Conservation (phyloP, 2,888 invertebrate species). For the Gnatocerus cornutus region DNA sequence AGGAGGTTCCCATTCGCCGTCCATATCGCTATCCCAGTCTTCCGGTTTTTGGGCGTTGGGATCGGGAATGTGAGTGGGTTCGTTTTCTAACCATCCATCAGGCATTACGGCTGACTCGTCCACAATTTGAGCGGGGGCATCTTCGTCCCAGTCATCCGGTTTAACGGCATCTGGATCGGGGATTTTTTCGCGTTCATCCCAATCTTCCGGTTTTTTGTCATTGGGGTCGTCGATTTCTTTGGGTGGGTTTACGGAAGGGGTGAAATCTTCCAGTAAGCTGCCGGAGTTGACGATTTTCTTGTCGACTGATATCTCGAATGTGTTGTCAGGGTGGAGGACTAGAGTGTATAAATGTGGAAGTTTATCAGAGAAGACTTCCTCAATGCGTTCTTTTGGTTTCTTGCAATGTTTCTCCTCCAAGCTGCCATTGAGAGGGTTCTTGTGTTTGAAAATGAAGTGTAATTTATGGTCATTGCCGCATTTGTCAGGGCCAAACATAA, state of each 20-base stretch:
- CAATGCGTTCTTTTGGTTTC: constrained; percentile 88
- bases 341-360: constrained; percentile 91
- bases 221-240: constrained; percentile 94
- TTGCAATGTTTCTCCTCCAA: constrained; percentile 97
- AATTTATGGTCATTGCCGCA: constrained; percentile 97
- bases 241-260: constrained; percentile 95
- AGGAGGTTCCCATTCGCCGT: constrained; percentile 98
- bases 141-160: constrained; percentile 98
- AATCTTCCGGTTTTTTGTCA: constrained; percentile 90
- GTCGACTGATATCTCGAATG: constrained; percentile 88
- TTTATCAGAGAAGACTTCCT: constrained; percentile 93
- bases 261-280: constrained; percentile 90
- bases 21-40: constrained; percentile 99
- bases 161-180: constrained; percentile 78
- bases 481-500: constrained; percentile 99
- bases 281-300: constrained; percentile 89
- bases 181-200: constrained; percentile 88
- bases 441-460: constrained; percentile 94
- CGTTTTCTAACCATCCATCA: constrained; percentile 94
- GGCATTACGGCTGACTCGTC: constrained; percentile 91
- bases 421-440: constrained; percentile 92
- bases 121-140: constrained; percentile 90
- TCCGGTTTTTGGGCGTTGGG: constrained; percentile 89
- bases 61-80: constrained; percentile 90
- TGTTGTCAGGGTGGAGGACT: constrained; percentile 85